Evolutionary conservation across 2,888 invertebrate species (phyloP), one percentile per base, ranked within the genome.

Genomic region (Microctonus brassicae): DNA sequence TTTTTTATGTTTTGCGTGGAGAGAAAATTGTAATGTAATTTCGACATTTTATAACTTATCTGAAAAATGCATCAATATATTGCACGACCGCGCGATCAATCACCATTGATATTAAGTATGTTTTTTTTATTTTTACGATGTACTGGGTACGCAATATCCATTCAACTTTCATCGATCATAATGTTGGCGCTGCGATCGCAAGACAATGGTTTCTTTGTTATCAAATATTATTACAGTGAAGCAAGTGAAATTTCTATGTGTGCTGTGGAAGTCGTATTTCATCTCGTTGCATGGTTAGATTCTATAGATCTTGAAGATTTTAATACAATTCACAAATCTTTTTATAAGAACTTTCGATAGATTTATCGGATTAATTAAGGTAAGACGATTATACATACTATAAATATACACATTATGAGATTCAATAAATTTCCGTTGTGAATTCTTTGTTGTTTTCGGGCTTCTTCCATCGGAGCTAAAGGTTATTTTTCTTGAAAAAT

Each of bases 361-460:
- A 62, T 62, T 69, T 69, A 62, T 62, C 52, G 62, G 62, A 55
- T 62, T 69, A 62, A 69, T 69, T 62, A 53, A 52, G 62, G 33
- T 42, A 29, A 42, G 42, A 47, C 47, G 29, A 61, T n/a, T 68
- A 68, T 68, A 52, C 52, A 68, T 60, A 42, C 47, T 58, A 47
- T 68, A n/a, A n/a, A 29, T 57, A 57, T 42, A n/a, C n/a, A n/a
- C n/a, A n/a, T n/a, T n/a, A n/a, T n/a, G n/a, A n/a, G n/a, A n/a
- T n/a, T n/a, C n/a, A n/a, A n/a, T n/a, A n/a, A n/a, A n/a, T n/a
- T n/a, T n/a, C n/a, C n/a, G n/a, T n/a, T n/a, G n/a, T n/a, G n/a
- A n/a, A n/a, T n/a, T n/a, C n/a, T n/a, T n/a, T n/a, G n/a, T n/a
- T n/a, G n/a, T n/a, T n/a, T n/a, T n/a, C n/a, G n/a, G n/a, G n/a